Base-by-base conservation (phyloP, 2,888 invertebrate genomes). In the Ctenicera cuprea region DNA sequence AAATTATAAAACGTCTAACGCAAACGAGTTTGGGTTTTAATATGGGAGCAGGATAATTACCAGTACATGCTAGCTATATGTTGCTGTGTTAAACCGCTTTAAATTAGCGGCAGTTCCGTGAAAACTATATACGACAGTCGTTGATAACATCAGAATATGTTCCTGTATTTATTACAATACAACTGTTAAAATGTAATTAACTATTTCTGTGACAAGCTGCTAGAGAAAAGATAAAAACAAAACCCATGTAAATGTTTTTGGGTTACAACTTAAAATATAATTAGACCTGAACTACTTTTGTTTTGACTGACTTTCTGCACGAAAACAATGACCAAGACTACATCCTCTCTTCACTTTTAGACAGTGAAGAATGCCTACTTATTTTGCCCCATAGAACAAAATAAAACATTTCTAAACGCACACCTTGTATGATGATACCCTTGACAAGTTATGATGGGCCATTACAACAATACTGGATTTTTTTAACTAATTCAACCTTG, bases 31-130 rank as follows among this genome's bases (percentile, higher is more conserved):
- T 54, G 14, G 45, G 33, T 57, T 59, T 69, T 70, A 70, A 70
- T 70, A 70, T 62, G 57, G 52, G 38, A 70, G 70, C 48, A 63
- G 62, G 43, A 77, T 83, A 83, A 83, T 83, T 83, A 82, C 80
- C 71, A 72, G 79, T 77, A 80, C 82, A 81, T 79, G 81, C 77
- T 76, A 67, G 52, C 80, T 78, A 78, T 79, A 79, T 80, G 79
- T 80, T 73, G 76, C 72, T 77, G 76, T 78, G 74, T 79, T 79
- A 80, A 82, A 82, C 76, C 79, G 79, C 79, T 77, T 80, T 74
- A 79, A 82, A 81, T 81, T 81, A 82, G 80, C 77, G 80, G 80
- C 80, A 77, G 79, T 82, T 81, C 80, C 79, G 76, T 79, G 81
- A 81, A 76, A 82, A 82, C 79, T 80, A 77, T 79, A 77, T 77